A percentile compares a stretch with the other conserved stretches of the same genome.
Conservation (phyloP, 2,888 invertebrate species). For the Nephrotoma flavescens region DNA sequence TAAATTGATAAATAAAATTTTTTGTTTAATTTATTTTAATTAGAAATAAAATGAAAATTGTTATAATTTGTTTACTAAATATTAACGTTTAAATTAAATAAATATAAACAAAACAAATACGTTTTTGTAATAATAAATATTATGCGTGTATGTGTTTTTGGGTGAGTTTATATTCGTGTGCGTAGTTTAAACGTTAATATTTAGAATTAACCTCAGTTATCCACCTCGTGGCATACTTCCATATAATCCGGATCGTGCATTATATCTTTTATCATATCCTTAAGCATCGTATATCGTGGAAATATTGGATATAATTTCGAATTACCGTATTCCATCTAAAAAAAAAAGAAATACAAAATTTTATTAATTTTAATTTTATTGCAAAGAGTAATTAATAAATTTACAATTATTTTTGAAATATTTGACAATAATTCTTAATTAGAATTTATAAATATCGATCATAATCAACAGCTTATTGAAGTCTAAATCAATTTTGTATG, state of each 20-base stretch:
- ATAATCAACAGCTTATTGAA: too few species aligned
- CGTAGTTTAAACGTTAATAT: neutral
- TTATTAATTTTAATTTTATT: neutral
- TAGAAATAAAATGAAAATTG: neutral
- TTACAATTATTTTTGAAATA: too few species aligned
- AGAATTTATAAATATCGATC: too few species aligned
- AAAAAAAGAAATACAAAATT: conserved; percentile 16
- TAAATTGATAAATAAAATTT: neutral
- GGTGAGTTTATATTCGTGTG: neutral
- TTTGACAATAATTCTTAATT: too few species aligned
- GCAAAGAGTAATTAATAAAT: too few species aligned
- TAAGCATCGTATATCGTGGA: conserved; percentile 87
- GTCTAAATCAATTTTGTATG: too few species aligned
- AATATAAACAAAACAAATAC: neutral
- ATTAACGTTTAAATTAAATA: neutral
- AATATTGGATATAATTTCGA: conserved; percentile 89
- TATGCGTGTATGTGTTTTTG: neutral
- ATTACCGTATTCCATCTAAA: conserved; percentile 76
- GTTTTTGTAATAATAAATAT: neutral
- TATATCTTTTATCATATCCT: conserved; percentile 94
- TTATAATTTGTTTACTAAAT: neutral
- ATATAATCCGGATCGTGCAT: conserved; percentile 94
- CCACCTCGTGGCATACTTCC: conserved; percentile 46
- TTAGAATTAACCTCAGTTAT: neutral
- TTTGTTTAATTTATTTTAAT: neutral